phyloP scores from a whole-genome alignment of 2,797 vertebrate genomes.

The Fistularia tabacaria region DNA sequence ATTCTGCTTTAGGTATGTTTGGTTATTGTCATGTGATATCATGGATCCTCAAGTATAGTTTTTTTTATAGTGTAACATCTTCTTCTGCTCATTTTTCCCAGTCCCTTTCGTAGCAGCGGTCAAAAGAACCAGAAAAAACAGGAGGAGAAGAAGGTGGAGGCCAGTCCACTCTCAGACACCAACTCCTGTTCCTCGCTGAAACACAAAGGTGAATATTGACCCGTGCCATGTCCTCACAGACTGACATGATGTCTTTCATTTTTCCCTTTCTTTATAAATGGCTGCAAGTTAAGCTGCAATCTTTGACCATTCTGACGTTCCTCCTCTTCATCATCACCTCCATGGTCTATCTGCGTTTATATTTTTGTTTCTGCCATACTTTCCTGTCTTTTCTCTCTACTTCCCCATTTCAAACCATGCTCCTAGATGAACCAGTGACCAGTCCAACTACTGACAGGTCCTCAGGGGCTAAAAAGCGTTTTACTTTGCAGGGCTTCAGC shows the following conservation, averaged over 20 bases:
- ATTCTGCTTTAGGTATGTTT: too few species aligned
- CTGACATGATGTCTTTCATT: too few species aligned
- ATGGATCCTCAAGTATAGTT: too few species aligned
- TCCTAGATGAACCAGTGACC: conserved; percentile 79
- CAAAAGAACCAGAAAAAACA: conserved; percentile 80
- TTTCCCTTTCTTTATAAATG: neutral
- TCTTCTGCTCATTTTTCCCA: conserved; percentile 35
- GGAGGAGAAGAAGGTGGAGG: conserved; percentile 85
- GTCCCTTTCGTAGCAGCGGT: conserved; percentile 79
- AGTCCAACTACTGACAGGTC: conserved; percentile 86
- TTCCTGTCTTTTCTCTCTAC: neutral
- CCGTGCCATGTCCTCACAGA: too few species aligned
- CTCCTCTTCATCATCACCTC: conserved; percentile 32
- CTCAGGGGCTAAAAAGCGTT: conserved; percentile 85
- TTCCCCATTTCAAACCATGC: neutral
- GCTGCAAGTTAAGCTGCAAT: neutral
- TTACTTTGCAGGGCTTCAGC: conserved; percentile 91
- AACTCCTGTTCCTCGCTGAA: conserved; percentile 70
- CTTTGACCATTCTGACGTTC: conserved; percentile 23
- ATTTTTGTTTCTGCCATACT: neutral
- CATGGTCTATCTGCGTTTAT: conserved; percentile 31
- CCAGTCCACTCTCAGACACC: conserved; percentile 64
- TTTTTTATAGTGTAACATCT: too few species aligned
- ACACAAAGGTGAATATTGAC: conserved; percentile 77
- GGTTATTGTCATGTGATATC: too few species aligned